A percentile compares a stretch with the other conserved stretches of the same genome.
Conservation (phyloP, 2,113 vertebrate genomes). For the Nansenia antarctica region DNA sequence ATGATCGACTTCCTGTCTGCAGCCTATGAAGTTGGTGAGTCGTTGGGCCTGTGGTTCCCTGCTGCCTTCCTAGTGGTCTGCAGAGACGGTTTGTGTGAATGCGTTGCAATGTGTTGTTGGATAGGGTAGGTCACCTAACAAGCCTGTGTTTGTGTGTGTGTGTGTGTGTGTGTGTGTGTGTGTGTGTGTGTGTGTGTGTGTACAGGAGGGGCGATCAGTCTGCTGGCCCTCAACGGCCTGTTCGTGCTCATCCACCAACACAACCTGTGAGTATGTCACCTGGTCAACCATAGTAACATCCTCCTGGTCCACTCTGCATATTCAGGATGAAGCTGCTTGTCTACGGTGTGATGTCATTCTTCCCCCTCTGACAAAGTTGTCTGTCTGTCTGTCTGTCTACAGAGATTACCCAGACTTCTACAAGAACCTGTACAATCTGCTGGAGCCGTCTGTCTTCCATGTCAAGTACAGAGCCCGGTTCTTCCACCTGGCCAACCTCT, state of each 20-base stretch:
- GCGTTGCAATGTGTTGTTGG: too few species aligned
- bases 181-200: conserved; percentile 37
- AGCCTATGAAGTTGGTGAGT: conserved; percentile 89
- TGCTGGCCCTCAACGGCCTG: conserved; percentile 92
- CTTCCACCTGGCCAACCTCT: conserved; percentile 88
- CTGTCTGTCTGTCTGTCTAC: conserved; percentile 9
- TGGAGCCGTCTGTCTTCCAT: conserved; percentile 90
- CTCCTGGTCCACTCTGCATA: too few species aligned
- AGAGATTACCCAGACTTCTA: conserved; percentile 98
- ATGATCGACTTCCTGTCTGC: conserved; percentile 94
- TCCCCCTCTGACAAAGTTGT: background rate
- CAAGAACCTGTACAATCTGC: conserved; percentile 88
- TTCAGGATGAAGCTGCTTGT: too few species aligned
- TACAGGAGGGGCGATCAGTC: conserved; percentile 92
- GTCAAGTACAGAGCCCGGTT: conserved; percentile 93
- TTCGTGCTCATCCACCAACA: conserved; percentile 94
- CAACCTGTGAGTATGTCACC: conserved; percentile 88
- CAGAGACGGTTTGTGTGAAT: background rate
- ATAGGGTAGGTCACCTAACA: too few species aligned
- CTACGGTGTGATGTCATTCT: too few species aligned
- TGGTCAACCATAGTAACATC: background rate
- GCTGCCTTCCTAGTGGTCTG: background rate
- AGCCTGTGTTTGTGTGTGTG: too few species aligned
- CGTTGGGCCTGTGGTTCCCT: background rate
- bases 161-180: too few species aligned